Evolutionary conservation across 2,797 vertebrate species (phyloP), one percentile per base, ranked within the genome.

Genomic region (Neoniphon sammara): DNA sequence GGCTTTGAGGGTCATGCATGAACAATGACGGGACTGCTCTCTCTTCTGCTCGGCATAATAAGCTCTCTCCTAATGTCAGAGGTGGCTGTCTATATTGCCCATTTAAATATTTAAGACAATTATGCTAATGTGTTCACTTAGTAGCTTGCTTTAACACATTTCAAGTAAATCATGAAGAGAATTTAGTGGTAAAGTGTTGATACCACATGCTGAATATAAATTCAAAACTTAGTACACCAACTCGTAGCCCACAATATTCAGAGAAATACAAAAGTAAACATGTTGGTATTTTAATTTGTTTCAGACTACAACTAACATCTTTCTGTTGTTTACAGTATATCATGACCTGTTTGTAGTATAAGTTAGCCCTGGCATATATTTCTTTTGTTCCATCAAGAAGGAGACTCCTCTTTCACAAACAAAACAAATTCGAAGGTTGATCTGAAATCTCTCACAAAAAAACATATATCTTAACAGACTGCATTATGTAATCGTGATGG

Each of bases 21-120:
- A 83, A 71, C 84, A 90, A 78, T 70, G 73, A 70, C n/a, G 17
- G 31, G 21, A 39, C 79, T 75, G 68, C 15, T 60, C 63, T 72
- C 74, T 66, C 71, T 70, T 77, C 73, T 74, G 86, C 73, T 85
- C 66, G 20, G 72, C 83, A 31, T 74, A 70, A 72, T 75, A 70
- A 86, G 55, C 66, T 70, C 46, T 6, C 31, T 73, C 44, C 74
- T 62, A 67, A 83, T 68, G 68, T 77, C 80, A 79, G 11, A 18
- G 53, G 58, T 58, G 66, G 64, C 55, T 63, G 73, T 54, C 66
- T 78, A 17, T 4, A 39, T 39, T 39, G 9, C 7, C 9, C 36
- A 44, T 14, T 12, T 4, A 15, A 61, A 60, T 25, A 56, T 65
- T 52, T 34, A 66, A 27, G 5, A 31, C 11, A 7, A 31, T 14